phyloP scores from a whole-genome alignment of 1,140 invertebrate species.

The Drosophila auraria region DNA sequence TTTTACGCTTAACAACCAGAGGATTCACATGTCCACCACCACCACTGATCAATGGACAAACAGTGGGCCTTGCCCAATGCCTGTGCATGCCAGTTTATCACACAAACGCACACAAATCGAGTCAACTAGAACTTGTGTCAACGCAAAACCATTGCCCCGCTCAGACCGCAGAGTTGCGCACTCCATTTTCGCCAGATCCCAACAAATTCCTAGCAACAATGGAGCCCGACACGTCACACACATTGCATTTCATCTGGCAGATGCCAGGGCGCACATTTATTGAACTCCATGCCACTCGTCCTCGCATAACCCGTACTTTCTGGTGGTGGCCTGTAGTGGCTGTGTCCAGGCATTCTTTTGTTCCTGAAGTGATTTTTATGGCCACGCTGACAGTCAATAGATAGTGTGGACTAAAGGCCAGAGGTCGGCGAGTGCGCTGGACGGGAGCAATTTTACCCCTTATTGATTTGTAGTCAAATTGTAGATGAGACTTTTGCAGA shows the following conservation, averaged over 20 bases:
- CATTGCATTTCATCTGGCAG: conserved; percentile 68
- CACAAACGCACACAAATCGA: conserved; percentile 12
- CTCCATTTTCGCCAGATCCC: conserved; percentile 13
- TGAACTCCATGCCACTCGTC: conserved; percentile 15
- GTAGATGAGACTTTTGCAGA: conserved; percentile 37
- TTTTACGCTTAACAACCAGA: conserved; percentile 11
- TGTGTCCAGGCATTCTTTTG: conserved; percentile 28
- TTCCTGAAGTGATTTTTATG: conserved; percentile 66
- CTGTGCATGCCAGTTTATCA: not conserved
- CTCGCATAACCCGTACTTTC: conserved; percentile 14
- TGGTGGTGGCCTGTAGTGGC: conserved; percentile 19
- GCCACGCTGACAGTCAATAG: conserved; percentile 57
- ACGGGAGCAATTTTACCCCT: conserved; percentile 12
- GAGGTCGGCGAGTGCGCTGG: conserved; percentile 26
- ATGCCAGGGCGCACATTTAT: conserved; percentile 56
- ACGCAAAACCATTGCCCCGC: conserved; percentile 1
- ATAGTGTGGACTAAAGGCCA: not conserved
- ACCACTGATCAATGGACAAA: conserved; percentile 15
- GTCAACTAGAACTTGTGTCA: conserved; percentile 41
- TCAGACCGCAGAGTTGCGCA: not conserved
- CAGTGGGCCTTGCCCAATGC: not conserved
- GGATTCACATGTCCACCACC: not conserved
- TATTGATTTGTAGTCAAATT: conserved; percentile 79
- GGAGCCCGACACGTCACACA: conserved; percentile 53
- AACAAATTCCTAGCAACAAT: conserved; percentile 66